Base-by-base conservation (phyloP, 1,140 invertebrate genomes). In the Acyrthosiphon pisum region DNA sequence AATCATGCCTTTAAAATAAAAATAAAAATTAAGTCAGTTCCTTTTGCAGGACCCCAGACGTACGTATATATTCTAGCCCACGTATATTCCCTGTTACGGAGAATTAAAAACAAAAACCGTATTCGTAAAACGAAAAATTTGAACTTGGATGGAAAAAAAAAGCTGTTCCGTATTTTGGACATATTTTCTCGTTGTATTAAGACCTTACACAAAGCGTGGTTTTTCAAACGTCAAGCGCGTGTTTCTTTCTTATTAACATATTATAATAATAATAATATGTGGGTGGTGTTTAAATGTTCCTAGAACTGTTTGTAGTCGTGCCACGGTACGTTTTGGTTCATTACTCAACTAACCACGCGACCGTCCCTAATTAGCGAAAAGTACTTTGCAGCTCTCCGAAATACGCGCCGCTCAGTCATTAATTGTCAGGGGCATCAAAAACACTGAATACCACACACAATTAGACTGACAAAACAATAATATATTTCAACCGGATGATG, bases 391-490 rank as follows among this genome's bases (percentile, higher is more conserved):
- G n/a, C 60, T 76, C 30, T n/a, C 60, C 14, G 30, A 76, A 76
- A 76, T 76, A 20, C 60, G 30, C 60, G 6, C 30, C n/a, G n/a
- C 14, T 76, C 60, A 76, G 60, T 76, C 60, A 76, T 76, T 76
- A 76, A 76, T 76, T 76, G 60, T 76, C 60, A 76, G 60, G 60
- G 60, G n/a, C 60, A 76, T 76, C 60, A 76, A 76, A 76, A 76
- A 76, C 60, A 76, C n/a, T 76, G n/a, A 76, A 76, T 76, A 76
- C 60, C 60, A 76, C 60, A 76, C 60, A 76, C 60, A n/a, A 76
- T 76, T 76, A 76, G 7, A n/a, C 60, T 30, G n/a, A 76, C 60
- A 76, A 76, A 76, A 76, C 30, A 76, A 76, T 76, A 76, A 76
- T 76, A 76, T 76, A 76, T 76, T 76, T 76, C 60, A 11, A 68